Conservation (phyloP, 2,888 invertebrate species). For the Furcula furcula region DNA sequence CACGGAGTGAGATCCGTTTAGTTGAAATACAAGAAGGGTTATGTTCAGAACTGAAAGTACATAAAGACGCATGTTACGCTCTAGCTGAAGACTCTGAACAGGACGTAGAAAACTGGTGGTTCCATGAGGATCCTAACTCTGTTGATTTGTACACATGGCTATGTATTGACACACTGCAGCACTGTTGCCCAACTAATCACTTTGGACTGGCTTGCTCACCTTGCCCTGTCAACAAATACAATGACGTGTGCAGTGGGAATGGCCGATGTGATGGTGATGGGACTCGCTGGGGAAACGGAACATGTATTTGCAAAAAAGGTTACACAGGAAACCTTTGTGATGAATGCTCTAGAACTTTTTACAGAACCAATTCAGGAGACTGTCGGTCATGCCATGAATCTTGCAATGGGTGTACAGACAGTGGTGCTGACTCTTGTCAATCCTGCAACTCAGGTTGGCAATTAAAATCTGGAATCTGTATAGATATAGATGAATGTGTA, state of each 20-base stretch:
- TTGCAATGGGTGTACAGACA: slow-evolving; percentile 89
- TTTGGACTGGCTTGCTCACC: slow-evolving; percentile 90
- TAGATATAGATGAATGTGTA: slow-evolving; percentile 92
- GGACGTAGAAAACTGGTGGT: slow-evolving; percentile 95
- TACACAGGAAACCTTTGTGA: slow-evolving; percentile 90
- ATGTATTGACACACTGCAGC: slow-evolving; percentile 88
- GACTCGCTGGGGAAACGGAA: slow-evolving; percentile 94
- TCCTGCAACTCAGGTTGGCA: slow-evolving; percentile 87
- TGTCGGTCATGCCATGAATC: slow-evolving; percentile 90
- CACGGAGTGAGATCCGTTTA: slow-evolving; percentile 93
- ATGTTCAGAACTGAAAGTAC: slow-evolving; percentile 86
- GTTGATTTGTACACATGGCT: slow-evolving; percentile 82
- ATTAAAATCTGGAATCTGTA: slow-evolving; percentile 86
- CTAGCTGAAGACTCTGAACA: slow-evolving; percentile 91
- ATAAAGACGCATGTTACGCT: slow-evolving; percentile 90
- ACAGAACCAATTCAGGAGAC: slow-evolving; percentile 80
- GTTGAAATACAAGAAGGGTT: slow-evolving; percentile 95
- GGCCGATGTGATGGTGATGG: slow-evolving; percentile 93
- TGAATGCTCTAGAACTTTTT: slow-evolving; percentile 87
- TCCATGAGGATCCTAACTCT: slow-evolving; percentile 78
- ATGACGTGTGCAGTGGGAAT: slow-evolving; percentile 88
- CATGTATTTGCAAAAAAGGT: slow-evolving; percentile 91
- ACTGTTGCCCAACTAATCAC: slow-evolving; percentile 92
- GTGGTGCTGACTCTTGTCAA: slow-evolving; percentile 83
- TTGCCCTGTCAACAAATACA: slow-evolving; percentile 81